Percentiles rank a stretch among this genome's conserved stretches.
phyloP scores from a whole-genome alignment of 1,140 invertebrate genomes.

The Drosophila pandora region DNA sequence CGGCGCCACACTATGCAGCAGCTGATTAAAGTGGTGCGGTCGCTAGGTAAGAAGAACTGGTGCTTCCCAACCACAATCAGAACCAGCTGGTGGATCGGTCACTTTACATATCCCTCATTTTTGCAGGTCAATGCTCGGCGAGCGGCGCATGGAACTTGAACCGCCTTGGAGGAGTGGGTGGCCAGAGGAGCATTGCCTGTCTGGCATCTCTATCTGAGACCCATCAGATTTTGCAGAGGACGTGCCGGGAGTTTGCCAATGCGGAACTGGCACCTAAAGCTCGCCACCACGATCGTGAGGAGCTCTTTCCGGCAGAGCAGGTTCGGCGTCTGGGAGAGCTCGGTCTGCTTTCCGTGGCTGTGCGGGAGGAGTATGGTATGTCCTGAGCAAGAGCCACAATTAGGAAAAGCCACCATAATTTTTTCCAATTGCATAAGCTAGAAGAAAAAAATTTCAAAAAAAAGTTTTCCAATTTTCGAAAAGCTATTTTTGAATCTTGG shows the following conservation, averaged over 20 bases:
- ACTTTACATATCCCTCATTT: neutral
- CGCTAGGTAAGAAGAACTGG: conserved; percentile 35
- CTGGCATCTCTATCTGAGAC: conserved; percentile 92
- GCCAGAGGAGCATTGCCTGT: conserved; percentile 85
- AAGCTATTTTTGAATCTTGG: neutral
- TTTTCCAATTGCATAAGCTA: neutral
- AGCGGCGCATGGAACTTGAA: neutral
- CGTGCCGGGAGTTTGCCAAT: conserved; percentile 96
- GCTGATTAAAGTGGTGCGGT: conserved; percentile 32
- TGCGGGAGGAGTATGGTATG: conserved; percentile 91
- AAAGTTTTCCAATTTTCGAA: neutral
- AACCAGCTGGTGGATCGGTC: neutral
- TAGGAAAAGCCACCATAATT: too few species aligned
- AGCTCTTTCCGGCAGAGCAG: conserved; percentile 93
- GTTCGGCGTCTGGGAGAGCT: conserved; percentile 96
- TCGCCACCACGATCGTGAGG: conserved; percentile 91
- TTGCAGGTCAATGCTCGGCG: conserved; percentile 52
- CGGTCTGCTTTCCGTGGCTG: conserved; percentile 92
- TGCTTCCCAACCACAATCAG: neutral
- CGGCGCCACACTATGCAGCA: conserved; percentile 47
- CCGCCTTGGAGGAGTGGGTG: neutral
- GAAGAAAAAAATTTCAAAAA: neutral
- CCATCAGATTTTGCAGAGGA: conserved; percentile 96
- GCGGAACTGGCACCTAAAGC: conserved; percentile 94
- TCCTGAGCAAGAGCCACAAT: neutral